phyloP scores from a whole-genome alignment of 1,140 invertebrate species.

The Drosophila insularis region DNA sequence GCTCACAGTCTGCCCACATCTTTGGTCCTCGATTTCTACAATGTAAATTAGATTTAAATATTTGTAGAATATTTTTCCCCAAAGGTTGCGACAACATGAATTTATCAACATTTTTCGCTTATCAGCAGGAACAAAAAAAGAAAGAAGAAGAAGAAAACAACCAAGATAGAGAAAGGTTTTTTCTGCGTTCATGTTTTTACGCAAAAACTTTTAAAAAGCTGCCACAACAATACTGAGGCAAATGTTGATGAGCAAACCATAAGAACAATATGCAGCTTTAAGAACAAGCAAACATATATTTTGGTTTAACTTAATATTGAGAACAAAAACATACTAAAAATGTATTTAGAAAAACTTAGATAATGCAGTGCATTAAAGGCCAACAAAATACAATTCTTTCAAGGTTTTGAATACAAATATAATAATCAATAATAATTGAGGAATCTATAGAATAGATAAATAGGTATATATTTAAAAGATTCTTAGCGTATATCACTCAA shows the following conservation, averaged over 20 bases:
- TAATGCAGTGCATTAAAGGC: too few relatives aligned
- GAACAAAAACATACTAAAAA: too few relatives aligned
- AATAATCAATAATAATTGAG: too few relatives aligned
- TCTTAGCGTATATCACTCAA: too few relatives aligned
- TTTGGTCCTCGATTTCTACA: constrained; percentile 36
- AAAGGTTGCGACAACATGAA: constrained; percentile 20
- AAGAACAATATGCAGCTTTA: background rate
- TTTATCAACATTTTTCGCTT: constrained; percentile 31
- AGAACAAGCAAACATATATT: background rate
- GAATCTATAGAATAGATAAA: too few relatives aligned
- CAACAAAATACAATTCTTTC: too few relatives aligned
- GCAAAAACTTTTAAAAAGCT: constrained; percentile 1
- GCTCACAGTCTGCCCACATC: constrained; percentile 9
- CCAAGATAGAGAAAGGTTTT: background rate
- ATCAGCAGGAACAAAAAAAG: constrained; percentile 11
- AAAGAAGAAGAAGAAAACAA: background rate
- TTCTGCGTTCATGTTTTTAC: background rate
- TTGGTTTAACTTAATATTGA: background rate
- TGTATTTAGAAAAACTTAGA: too few relatives aligned
- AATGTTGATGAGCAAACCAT: background rate
- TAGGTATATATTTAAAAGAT: too few relatives aligned
- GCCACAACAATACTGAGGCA: background rate
- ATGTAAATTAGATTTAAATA: constrained; percentile 70
- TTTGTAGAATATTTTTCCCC: constrained; percentile 22
- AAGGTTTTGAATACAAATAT: too few relatives aligned